A percentile compares a stretch with the other conserved stretches of the same genome.
Conservation (phyloP, 2,888 invertebrate species). For the Xanthostigma xanthostigma region DNA sequence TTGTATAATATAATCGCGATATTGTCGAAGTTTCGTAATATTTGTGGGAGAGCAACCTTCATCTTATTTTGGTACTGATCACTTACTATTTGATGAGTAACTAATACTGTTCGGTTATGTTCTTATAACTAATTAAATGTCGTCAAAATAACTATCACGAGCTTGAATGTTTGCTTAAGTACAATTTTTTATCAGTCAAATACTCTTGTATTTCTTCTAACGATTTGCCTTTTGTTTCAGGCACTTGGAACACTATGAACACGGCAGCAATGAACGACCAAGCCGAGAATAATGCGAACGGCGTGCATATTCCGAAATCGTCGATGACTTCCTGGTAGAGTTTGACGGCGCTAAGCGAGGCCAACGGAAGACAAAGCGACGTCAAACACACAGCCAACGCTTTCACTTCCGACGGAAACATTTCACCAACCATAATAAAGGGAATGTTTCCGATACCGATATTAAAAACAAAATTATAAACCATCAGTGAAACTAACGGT, state of each 20-base stretch:
- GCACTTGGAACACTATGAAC: slow-evolving; percentile 21
- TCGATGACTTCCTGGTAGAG: slow-evolving; percentile 41
- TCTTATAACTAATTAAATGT: no score
- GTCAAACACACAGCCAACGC: slow-evolving; percentile 41
- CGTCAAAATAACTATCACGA: no score
- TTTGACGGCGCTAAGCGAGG: slow-evolving; percentile 42
- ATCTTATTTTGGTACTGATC: no score
- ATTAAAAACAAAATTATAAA: slow-evolving; percentile 42
- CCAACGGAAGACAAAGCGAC: slow-evolving; percentile 37
- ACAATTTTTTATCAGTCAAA: neutral
- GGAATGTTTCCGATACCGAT: slow-evolving; percentile 43
- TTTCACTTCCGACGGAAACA: slow-evolving; percentile 48
- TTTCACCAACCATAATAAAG: slow-evolving; percentile 45
- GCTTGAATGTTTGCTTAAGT: no score
- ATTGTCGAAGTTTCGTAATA: no score
- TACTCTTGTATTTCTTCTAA: slow-evolving; percentile 23
- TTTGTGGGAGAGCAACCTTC: no score
- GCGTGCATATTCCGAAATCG: slow-evolving; percentile 37
- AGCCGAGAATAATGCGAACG: slow-evolving; percentile 32
- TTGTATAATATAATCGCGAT: no score
- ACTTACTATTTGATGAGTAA: no score
- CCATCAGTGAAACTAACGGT: slow-evolving; percentile 37
- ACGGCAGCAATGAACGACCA: slow-evolving; percentile 20
- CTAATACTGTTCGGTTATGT: no score
- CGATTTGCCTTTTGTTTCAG: slow-evolving; percentile 28